Base-by-base conservation (phyloP, 35 echinoderm and acorn worm species). In the Diadema setosum region DNA sequence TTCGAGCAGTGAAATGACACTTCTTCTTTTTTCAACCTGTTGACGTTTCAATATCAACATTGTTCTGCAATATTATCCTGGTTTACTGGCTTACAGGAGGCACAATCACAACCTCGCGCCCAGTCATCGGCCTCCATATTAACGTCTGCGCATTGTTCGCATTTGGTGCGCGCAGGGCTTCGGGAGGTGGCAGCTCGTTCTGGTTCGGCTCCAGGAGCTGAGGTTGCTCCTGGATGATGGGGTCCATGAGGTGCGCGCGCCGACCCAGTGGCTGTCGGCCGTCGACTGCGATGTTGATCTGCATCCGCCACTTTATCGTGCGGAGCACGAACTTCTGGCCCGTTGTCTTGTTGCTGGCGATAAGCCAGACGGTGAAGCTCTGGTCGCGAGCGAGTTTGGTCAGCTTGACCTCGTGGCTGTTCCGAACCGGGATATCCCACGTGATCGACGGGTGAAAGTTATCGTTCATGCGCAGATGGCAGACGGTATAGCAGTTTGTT, bases 391-490 rank as follows among this genome's bases (percentile, higher is more conserved):
- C 92, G 9, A 99, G 58, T 2, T 90, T 65, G 24, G 96, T 94
- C 34, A 99, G 86, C 49, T 93, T 90, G 3, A 94, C 96, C 81
- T 99, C 82, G 83, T 99, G 89, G 41, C 88, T 92, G 80, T 99
- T 99, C 3, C 93, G 80, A 12, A 99, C 96, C 46, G 96, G 92
- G 76, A 99, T 90, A 84, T 99, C 96, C 96, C 96, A 98, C 23
- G 96, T 99, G 8, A 99, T 99, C 31, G 92, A 94, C 30, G 96
- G 93, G 48, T 94, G 96, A 41, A 99, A 99, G 67, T 99, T 99
- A 60, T 99, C 96, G 84, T 99, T 99, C 96, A 99, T 98, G n/a
- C 96, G 89, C 25, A 99, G 83, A 87, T 94, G 90, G 70, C 90
- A 94, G 58, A 90, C 91, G 64, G 91, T 94, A 61, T 94, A 99